Base-by-base conservation (phyloP, 2,113 vertebrate species). In the Electrona antarctica region DNA sequence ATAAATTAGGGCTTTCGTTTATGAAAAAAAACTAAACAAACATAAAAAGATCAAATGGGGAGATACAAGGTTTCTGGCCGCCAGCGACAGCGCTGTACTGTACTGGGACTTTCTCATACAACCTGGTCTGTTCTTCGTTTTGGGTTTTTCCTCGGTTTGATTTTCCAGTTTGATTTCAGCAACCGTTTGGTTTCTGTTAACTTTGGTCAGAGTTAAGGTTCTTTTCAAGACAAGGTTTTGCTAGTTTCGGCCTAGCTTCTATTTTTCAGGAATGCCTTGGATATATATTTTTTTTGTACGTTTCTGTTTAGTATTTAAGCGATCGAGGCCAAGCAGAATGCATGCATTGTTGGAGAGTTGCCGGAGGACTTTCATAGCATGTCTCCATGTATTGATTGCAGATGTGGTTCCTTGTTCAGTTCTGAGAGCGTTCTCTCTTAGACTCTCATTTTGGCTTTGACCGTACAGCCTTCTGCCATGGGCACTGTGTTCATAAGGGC, bases 241-340 rank as follows among this genome's bases (percentile, higher is more conserved):
- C 33, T 41, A 3, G 33, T 41, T 41, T 41, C 33, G 5, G 33
- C 1, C 33, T 41, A 41, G 33, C 33, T 41, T 41, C 33, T 41
- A 41, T 76, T 41, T 54, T 65, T 57, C 51, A 57, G 13, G 6
- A 9, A 15, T 21, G 55, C 7, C 8, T 7, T 54, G n/a, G 52
- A 54, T 14, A 54, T 54, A 21, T 41, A 4, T 6, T 41, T 41
- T 41, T 41, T 41, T 41, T 3, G 69, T 75, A 47, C 68, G 70
- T 58, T 68, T 61, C 67, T 81, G 74, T 82, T 84, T 77, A 73
- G 65, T 68, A 28, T 76, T 79, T 70, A 68, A 61, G 72, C 79
- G 61, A 75, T 51, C 49, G 15, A 73, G 62, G 67, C 81, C 58
- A 29, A 83, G 70, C 69, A 70, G 76, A 62, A 80, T 70, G 10